Percentiles rank a stretch among this genome's conserved stretches.
phyloP scores from a whole-genome alignment of 1,140 invertebrate genomes.

The Musca vetustissima region DNA sequence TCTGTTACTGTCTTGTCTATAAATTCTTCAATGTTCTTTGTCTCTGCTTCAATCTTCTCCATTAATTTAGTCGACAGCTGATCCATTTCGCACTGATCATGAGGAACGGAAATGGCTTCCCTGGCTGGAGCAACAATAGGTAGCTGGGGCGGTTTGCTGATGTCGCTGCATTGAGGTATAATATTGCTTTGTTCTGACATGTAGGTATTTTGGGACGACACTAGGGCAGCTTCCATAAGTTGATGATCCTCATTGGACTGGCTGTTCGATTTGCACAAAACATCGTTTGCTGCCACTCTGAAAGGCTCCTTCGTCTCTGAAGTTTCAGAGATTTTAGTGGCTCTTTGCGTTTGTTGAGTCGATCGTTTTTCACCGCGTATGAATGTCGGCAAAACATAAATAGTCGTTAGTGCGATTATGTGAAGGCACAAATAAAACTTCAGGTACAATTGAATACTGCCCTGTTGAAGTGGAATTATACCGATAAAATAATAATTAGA shows the following conservation, averaged over 20 bases:
- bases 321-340: conserved; percentile 5
- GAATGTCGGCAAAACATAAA: conserved; percentile 59
- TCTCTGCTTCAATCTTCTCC: conserved; percentile 54
- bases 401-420: conserved; percentile 59
- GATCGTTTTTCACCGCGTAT: conserved; percentile 44
- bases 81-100: conserved; percentile 55
- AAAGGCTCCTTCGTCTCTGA: background rate
- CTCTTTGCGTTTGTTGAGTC: conserved; percentile 7
- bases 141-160: conserved; percentile 28
- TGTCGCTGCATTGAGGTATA: conserved; percentile 25
- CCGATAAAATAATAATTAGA: background rate
- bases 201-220: background rate
- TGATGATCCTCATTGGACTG: background rate
- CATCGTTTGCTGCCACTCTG: no score
- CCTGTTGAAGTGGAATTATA: conserved; percentile 35
- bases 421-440: conserved; percentile 67
- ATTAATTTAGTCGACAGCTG: conserved; percentile 52
- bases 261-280: background rate
- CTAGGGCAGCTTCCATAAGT: conserved; percentile 26
- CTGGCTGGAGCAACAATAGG: conserved; percentile 33
- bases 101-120: conserved; percentile 49
- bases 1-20: conserved; percentile 56
- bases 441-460: conserved; percentile 67
- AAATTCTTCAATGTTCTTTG: conserved; percentile 56
- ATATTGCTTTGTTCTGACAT: conserved; percentile 27